A percentile compares a stretch with the other conserved stretches of the same genome.
phyloP scores from a whole-genome alignment of 2,888 invertebrate genomes.

The Pomacea canaliculata region DNA sequence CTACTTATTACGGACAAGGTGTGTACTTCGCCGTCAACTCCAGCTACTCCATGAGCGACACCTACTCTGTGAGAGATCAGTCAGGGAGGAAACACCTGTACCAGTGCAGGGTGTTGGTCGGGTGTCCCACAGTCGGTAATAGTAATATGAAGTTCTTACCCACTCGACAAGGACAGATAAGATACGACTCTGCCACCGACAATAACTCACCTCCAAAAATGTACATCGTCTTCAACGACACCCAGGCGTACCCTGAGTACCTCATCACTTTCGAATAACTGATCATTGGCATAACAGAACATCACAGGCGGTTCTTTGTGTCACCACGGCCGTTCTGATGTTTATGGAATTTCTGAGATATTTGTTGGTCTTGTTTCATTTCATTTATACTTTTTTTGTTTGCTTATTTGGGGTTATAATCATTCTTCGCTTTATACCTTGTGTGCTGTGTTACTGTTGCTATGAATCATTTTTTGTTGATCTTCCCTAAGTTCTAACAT shows the following conservation, averaged over 20 bases:
- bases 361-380: no score
- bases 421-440: no score
- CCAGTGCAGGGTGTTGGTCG: constrained; percentile 49
- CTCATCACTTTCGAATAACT: constrained; percentile 46
- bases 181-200: constrained; percentile 54
- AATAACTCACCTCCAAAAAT: constrained; percentile 48
- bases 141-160: constrained; percentile 45
- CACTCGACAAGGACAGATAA: constrained; percentile 22
- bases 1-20: constrained; percentile 55
- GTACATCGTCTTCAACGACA: constrained; percentile 62
- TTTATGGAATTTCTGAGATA: no score
- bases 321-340: no score
- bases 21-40: constrained; percentile 61
- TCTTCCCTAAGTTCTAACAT: no score
- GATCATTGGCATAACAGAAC: no score
- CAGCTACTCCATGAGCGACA: constrained; percentile 41
- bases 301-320: no score
- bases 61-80: constrained; percentile 42
- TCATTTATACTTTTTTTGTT: no score
- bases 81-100: constrained; percentile 47
- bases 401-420: no score
- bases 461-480: no score
- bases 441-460: no score
- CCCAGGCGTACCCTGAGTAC: constrained; percentile 62
- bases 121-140: constrained; percentile 44